A percentile compares a stretch with the other conserved stretches of the same genome.
Evolutionary conservation across 2,888 invertebrate genomes (phyloP).

Genomic region (Microctonus hyperodae): DNA sequence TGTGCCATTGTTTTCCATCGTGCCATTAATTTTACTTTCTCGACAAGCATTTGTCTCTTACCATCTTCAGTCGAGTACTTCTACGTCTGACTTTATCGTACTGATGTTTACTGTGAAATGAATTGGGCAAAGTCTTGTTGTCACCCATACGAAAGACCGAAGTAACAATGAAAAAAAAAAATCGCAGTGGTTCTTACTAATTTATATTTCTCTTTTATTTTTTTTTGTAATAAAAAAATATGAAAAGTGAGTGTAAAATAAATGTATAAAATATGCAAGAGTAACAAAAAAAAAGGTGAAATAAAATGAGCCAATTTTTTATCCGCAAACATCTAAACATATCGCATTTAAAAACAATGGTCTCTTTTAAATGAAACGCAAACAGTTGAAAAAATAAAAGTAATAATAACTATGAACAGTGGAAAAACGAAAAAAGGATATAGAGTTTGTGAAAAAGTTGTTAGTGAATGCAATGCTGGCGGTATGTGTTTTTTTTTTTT

Average conservation of each 20-base stretch:
- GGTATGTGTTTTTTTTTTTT: slow-evolving; percentile 41
- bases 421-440: background rate
- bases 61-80: slow-evolving; percentile 5
- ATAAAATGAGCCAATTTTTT: background rate
- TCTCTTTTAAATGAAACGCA: background rate
- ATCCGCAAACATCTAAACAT: background rate
- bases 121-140: background rate
- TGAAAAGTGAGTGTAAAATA: background rate
- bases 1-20: slow-evolving; percentile 26
- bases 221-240: background rate
- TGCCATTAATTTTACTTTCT: slow-evolving; percentile 26
- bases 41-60: slow-evolving; percentile 19
- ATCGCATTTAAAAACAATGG: background rate
- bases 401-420: background rate
- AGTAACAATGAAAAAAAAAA: background rate
- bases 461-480: slow-evolving; percentile 32
- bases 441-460: slow-evolving; percentile 44
- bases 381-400: background rate
- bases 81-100: background rate
- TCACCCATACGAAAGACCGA: background rate
- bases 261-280: too few species aligned
- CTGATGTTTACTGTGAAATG: slow-evolving; percentile 11
- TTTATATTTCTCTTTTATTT: background rate
- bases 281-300: too few species aligned
- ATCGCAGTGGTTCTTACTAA: background rate